These are phyloP conservation scores for Brachionus plicatilis DNA, from an alignment of 1,140 invertebrate species.

Conservation along the genomic window DNA sequence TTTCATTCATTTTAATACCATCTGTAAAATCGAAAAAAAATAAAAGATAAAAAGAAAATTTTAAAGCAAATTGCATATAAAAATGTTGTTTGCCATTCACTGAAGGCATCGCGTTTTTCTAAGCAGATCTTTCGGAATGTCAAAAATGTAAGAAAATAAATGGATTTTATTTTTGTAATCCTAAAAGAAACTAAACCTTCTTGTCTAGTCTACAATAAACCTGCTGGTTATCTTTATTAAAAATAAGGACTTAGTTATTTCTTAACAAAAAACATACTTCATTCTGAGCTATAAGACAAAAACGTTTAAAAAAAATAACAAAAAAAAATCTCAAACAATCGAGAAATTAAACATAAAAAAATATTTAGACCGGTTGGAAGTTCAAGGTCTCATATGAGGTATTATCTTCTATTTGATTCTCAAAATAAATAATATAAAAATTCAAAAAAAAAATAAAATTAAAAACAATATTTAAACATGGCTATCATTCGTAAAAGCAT, in stretches of 20 bases:
- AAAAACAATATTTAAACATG: slow-evolving; percentile 28
- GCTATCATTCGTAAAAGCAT: slow-evolving; percentile 15
- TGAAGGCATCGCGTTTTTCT: neutral
- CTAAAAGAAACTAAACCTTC: neutral
- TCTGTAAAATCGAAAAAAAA: neutral
- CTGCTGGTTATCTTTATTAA: neutral
- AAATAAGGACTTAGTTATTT: neutral
- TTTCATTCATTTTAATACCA: neutral
- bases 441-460: neutral
- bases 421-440: slow-evolving; percentile 13
- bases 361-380: neutral
- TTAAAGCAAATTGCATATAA: neutral
- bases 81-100: neutral
- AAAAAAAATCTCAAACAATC: neutral
- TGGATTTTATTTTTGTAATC: neutral
- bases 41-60: neutral
- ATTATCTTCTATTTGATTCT: neutral
- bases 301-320: neutral
- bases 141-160: neutral
- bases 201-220: neutral
- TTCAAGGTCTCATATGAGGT: neutral
- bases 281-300: neutral
- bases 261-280: neutral
- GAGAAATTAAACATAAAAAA: neutral
- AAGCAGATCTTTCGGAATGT: neutral